These are phyloP conservation scores for Alexandromys oeconomus DNA, from an alignment of 2,797 vertebrate genomes.

Conservation along the genomic window DNA sequence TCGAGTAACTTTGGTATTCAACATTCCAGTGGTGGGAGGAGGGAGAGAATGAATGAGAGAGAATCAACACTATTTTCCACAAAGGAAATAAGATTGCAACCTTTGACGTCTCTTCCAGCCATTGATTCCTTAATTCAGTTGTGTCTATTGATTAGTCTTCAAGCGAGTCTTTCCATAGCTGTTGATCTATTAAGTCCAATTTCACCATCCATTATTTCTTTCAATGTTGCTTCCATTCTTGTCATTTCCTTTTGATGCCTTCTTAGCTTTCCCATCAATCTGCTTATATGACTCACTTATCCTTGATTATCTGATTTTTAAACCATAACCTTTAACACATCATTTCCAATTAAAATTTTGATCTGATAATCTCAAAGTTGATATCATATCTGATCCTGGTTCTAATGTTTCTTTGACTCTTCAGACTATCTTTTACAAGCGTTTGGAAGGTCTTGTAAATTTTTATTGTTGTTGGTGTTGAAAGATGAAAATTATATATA, in stretches of 20 bases:
- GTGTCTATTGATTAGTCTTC: not conserved
- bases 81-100: constrained; percentile 25
- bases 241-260: not conserved
- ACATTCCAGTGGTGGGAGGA: not conserved
- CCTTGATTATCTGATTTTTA: not conserved
- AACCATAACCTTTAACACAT: not conserved
- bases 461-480: not conserved
- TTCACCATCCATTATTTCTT: not conserved
- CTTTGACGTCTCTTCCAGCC: not conserved
- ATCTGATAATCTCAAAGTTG: not conserved
- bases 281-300: not conserved
- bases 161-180: not conserved
- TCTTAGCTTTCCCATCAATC: not conserved
- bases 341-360: not conserved
- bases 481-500: not conserved
- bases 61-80: not conserved
- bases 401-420: not conserved
- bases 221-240: not conserved
- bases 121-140: constrained; percentile 3
- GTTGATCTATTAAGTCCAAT: not conserved
- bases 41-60: not conserved
- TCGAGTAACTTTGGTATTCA: not conserved
- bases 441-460: not conserved
- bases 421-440: not conserved
- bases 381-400: not conserved